These are phyloP conservation scores for Buceros bicornis DNA, from an alignment of 2,797 vertebrate genomes.

Conservation along the genomic window DNA sequence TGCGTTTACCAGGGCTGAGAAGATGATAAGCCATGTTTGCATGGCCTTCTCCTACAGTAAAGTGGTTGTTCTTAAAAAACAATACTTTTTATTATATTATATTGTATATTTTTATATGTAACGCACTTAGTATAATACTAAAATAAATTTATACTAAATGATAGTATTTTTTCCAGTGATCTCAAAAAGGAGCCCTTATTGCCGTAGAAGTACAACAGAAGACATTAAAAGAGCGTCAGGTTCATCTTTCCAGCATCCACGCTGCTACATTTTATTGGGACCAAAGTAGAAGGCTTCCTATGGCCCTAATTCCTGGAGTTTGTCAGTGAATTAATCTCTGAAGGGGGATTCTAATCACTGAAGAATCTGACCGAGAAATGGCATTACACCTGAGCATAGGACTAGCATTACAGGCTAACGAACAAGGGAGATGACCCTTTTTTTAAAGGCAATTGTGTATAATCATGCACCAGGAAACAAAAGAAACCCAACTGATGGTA, in stretches of 20 bases:
- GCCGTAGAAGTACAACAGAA: not conserved
- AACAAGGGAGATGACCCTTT: not conserved
- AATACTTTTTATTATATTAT: not conserved
- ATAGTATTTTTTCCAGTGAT: not conserved
- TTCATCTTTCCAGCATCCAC: not conserved
- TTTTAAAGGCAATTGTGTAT: not conserved
- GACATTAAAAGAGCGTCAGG: not conserved
- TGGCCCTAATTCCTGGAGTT: not conserved
- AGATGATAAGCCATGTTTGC: not conserved
- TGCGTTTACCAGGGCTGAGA: not conserved
- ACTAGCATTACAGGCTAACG: not conserved
- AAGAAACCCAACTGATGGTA: not conserved
- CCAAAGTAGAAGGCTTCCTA: not conserved
- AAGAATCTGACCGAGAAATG: not conserved
- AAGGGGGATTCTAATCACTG: not conserved
- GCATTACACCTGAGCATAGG: not conserved
- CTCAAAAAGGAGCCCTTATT: not conserved
- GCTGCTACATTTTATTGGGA: not conserved
- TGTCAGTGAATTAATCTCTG: not conserved
- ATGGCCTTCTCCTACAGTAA: not conserved
- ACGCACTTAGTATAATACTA: not conserved
- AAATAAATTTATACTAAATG: not conserved
- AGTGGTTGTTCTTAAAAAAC: not conserved
- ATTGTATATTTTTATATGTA: not conserved
- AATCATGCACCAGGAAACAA: not conserved